A percentile compares a stretch with the other conserved stretches of the same genome.
Evolutionary conservation across 2,888 invertebrate genomes (phyloP).

Genomic region (Antitype chi): DNA sequence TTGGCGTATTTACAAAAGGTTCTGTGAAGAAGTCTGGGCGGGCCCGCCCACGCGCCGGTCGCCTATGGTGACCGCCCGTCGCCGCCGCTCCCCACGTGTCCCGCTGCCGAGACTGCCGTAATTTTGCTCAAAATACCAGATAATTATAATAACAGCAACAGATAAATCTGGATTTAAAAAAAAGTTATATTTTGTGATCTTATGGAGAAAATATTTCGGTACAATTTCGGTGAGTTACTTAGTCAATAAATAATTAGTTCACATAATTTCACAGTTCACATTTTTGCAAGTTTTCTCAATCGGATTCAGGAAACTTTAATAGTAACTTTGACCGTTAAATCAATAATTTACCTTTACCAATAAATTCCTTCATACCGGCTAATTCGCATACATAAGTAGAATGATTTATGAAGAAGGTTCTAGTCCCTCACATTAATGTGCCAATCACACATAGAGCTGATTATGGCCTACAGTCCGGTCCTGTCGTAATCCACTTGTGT

Average conservation of each 20-base stretch:
- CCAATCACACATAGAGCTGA: slow-evolving; percentile 47
- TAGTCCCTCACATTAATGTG: slow-evolving; percentile 55
- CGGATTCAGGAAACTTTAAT: not conserved
- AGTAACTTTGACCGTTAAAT: slow-evolving; percentile 6
- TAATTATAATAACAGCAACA: slow-evolving; percentile 2
- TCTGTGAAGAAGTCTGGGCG: slow-evolving; percentile 68
- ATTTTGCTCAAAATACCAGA: slow-evolving; percentile 29
- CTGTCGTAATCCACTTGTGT: slow-evolving; percentile 56
- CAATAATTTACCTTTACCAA: slow-evolving; percentile 10
- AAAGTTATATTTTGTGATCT: not conserved
- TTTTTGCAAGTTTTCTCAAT: not conserved
- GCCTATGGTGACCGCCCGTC: slow-evolving; percentile 83
- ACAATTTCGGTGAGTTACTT: not conserved
- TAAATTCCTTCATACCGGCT: slow-evolving; percentile 12
- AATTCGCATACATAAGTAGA: slow-evolving; percentile 39
- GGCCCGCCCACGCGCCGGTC: slow-evolving; percentile 81
- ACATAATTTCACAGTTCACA: not conserved
- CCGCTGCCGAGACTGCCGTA: slow-evolving; percentile 48
- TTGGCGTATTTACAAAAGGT: slow-evolving; percentile 66
- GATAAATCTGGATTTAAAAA: not conserved
- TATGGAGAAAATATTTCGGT: not conserved
- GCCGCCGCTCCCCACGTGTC: slow-evolving; percentile 73
- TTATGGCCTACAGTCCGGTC: slow-evolving; percentile 40
- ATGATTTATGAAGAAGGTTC: slow-evolving; percentile 34
- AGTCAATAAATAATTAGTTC: not conserved